A percentile compares a stretch with the other conserved stretches of the same genome.
Conservation (phyloP, 2,113 vertebrate genomes). For the Polyodon spathula region DNA sequence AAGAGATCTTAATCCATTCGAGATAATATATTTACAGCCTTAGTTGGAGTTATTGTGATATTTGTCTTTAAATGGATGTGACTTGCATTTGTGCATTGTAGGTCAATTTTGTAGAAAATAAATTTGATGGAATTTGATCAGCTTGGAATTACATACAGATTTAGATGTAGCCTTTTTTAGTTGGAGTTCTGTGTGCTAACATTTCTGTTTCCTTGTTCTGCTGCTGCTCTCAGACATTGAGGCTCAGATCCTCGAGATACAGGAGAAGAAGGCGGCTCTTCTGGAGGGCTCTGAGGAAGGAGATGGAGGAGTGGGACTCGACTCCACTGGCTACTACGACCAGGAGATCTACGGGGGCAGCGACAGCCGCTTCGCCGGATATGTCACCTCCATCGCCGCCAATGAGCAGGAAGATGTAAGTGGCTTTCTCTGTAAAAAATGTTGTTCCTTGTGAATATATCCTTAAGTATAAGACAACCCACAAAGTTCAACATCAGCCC, state of each 20-base stretch:
- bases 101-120: no score
- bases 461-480: no score
- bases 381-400: constrained; percentile 94
- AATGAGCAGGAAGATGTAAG: constrained; percentile 95
- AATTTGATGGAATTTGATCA: no score
- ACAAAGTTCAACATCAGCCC: no score
- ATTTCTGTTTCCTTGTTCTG: not conserved
- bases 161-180: no score
- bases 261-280: constrained; percentile 88
- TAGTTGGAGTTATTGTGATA: no score
- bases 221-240: constrained; percentile 72
- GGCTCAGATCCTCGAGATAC: constrained; percentile 96
- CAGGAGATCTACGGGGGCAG: constrained; percentile 96
- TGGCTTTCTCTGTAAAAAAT: constrained; percentile 14
- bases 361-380: constrained; percentile 92
- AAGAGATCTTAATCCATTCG: no score
- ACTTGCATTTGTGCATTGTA: no score
- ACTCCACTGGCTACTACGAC: constrained; percentile 92
- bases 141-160: no score
- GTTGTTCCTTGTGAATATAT: no score
- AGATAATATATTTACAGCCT: no score
- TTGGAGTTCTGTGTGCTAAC: not conserved
- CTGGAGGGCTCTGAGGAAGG: constrained; percentile 53
- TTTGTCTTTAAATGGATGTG: no score
- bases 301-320: constrained; percentile 87